phyloP scores from a whole-genome alignment of 2,113 vertebrate genomes.

The Eublepharis macularius region DNA sequence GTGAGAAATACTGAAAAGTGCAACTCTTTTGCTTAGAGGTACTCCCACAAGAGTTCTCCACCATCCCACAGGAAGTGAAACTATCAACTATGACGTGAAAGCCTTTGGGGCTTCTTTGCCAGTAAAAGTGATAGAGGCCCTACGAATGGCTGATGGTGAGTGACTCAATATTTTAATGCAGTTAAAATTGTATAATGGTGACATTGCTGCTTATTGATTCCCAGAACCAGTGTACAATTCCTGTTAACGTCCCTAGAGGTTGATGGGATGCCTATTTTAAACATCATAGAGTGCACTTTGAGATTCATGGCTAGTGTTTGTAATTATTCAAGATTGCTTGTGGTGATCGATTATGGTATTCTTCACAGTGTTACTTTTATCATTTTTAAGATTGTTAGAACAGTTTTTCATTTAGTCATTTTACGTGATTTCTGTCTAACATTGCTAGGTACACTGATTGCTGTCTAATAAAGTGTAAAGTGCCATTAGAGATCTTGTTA shows the following conservation, averaged over 20 bases:
- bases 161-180: slow-evolving; percentile 12
- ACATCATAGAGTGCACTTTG: not conserved
- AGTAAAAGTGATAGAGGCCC: slow-evolving; percentile 94
- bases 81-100: slow-evolving; percentile 87
- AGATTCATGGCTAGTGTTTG: not conserved
- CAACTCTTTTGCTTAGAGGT: slow-evolving; percentile 71
- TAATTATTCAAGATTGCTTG: not conserved
- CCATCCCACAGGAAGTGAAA: slow-evolving; percentile 80
- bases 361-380: not conserved
- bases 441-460: not conserved
- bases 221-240: not conserved
- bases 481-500: slow-evolving; percentile 11
- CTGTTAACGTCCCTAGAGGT: not conserved
- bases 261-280: not conserved
- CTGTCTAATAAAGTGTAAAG: not conserved
- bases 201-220: not conserved
- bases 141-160: slow-evolving; percentile 87
- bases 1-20: not conserved
- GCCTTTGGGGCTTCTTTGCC: slow-evolving; percentile 92
- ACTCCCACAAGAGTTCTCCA: slow-evolving; percentile 84
- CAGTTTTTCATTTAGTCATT: not conserved
- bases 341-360: not conserved
- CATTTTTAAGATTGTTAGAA: not conserved
- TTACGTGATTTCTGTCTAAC: not conserved
- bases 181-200: not conserved